Percentiles rank a stretch among this genome's conserved stretches.
These are phyloP conservation scores for Elephantulus edwardii DNA, from an alignment of 2,113 vertebrate species.

Conservation along the genomic window DNA sequence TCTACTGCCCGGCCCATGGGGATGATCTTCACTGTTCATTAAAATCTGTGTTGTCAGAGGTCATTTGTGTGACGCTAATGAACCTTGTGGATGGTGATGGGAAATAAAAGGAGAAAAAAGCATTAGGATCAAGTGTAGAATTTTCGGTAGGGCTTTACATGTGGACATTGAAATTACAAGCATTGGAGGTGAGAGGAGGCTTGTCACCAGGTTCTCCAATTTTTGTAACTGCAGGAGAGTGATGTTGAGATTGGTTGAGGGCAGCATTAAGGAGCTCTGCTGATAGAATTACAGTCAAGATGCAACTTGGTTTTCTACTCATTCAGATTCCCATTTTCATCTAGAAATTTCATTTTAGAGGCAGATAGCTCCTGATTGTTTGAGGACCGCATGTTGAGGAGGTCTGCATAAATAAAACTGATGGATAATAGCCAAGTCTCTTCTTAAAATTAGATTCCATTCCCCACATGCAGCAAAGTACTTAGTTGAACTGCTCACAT, in stretches of 20 bases:
- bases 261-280: not conserved
- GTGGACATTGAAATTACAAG: not conserved
- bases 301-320: not conserved
- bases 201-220: not conserved
- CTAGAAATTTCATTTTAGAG: slow-evolving; percentile 46
- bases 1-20: no score
- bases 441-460: slow-evolving; percentile 28
- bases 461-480: not conserved
- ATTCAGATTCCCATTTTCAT: not conserved
- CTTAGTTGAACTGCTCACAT: not conserved
- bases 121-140: not conserved
- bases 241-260: not conserved
- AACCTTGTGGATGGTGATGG: not conserved
- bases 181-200: not conserved
- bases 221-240: not conserved
- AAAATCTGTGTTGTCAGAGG: not conserved
- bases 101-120: not conserved
- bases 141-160: not conserved
- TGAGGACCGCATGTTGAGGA: slow-evolving; percentile 4
- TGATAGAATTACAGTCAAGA: not conserved
- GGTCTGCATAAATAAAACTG: slow-evolving; percentile 30
- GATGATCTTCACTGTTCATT: no score
- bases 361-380: not conserved
- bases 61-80: not conserved
- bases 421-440: not conserved